Evolutionary conservation across 2,113 vertebrate species (phyloP).

Genomic region (Silurus meridionalis): DNA sequence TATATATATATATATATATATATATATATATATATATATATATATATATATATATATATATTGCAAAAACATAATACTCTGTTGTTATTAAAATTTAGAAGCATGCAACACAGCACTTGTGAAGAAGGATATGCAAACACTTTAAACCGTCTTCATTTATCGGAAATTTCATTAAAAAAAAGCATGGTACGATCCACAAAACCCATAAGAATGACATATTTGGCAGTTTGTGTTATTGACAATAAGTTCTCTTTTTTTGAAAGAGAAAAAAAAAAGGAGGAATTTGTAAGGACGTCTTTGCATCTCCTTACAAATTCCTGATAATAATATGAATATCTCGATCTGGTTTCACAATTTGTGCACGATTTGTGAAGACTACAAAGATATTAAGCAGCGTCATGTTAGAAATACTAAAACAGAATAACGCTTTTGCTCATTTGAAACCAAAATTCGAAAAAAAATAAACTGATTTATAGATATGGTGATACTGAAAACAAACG

Average conservation of each 20-base stretch:
- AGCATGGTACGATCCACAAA: background rate
- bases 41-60: background rate
- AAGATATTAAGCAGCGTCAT: background rate
- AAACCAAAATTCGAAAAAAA: background rate
- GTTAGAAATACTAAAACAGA: background rate
- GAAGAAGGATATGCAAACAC: conserved; percentile 48
- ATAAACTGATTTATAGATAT: background rate
- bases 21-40: no score
- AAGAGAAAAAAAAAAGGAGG: background rate
- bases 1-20: no score
- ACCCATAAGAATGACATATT: background rate
- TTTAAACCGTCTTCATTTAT: conserved; percentile 20
- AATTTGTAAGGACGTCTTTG: background rate
- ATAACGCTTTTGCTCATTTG: background rate
- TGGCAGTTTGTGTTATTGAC: background rate
- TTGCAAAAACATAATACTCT: conserved; percentile 40
- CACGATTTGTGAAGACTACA: background rate
- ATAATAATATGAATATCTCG: background rate
- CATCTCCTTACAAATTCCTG: background rate
- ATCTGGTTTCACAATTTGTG: background rate
- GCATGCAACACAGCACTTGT: conserved; percentile 25
- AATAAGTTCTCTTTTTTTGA: background rate
- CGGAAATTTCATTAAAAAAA: background rate
- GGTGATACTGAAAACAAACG: background rate
- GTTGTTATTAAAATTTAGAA: background rate